These are phyloP conservation scores for Phthorimaea operculella DNA, from an alignment of 1,140 invertebrate species.

Conservation along the genomic window DNA sequence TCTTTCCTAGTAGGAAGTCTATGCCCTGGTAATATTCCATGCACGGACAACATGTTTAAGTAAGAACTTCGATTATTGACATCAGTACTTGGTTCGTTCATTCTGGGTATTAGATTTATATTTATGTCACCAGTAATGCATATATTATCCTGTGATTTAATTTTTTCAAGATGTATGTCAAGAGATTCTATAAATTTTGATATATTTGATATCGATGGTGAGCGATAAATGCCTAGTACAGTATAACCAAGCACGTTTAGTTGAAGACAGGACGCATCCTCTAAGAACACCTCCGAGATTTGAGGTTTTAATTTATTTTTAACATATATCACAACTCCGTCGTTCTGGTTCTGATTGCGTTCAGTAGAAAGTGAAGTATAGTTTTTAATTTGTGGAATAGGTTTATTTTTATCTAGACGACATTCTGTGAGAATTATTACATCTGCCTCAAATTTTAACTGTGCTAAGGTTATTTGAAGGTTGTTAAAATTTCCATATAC, in stretches of 20 bases:
- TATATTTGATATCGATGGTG: neutral
- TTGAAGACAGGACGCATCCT: neutral
- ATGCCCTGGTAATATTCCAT: neutral
- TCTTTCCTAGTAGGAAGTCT: neutral
- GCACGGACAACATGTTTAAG: neutral
- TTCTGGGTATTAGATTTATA: conserved; percentile 1
- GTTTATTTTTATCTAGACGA: neutral
- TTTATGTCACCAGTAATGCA: neutral
- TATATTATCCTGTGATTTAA: neutral
- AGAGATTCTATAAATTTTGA: neutral
- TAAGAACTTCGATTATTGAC: neutral
- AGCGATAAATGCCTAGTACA: neutral
- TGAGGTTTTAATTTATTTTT: neutral
- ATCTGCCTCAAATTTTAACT: neutral
- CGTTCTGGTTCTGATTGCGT: neutral
- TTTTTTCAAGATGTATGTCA: neutral
- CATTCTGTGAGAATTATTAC: neutral
- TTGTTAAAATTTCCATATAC: neutral
- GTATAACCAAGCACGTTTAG: neutral
- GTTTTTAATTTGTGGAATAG: neutral
- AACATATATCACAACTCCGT: neutral
- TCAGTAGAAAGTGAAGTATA: neutral
- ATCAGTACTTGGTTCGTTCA: neutral
- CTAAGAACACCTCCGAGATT: neutral
- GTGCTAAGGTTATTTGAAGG: neutral